Evolutionary conservation across 2,888 invertebrate genomes (phyloP), one percentile per base, ranked within the genome.

Genomic region (Bellardia bayeri): DNA sequence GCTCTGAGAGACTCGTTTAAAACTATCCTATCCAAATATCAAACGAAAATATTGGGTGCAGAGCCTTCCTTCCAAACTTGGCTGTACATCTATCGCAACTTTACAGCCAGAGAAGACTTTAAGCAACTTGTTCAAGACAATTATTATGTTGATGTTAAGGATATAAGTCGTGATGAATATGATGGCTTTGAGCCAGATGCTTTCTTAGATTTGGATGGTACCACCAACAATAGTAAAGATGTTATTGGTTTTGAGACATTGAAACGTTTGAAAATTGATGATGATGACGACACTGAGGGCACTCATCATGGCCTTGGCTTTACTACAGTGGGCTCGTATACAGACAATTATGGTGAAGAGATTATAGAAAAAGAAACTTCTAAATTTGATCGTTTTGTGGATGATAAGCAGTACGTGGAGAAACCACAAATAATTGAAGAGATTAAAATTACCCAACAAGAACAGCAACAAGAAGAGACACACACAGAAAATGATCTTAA

Each of bases 11-110:
- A 89, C 2, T 91, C 91, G 3, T 93, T 92, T 54, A 90, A 90
- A 63, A 82, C 89, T 2, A 90, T 93, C 30, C 74, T 93, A 64
- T 86, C 89, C 14, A 90, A 90, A 88, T 92, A 92, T 63, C 90
- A 92, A 86, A 90, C 90, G 49, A 90, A 88, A 0, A 90, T 90
- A 3, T 88, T 89, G 2, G 88, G 89, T 8, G 86, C 91, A 0
- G 82, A 91, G 83, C 96, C 96, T 1, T 95, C 96, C 89, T 93
- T 96, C 88, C 95, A 95, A 91, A 96, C 95, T 90, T 96, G 95
- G 94, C 95, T 96, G 90, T 96, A 96, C 89, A 95, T 96, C 7
- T 96, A 96, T 91, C 95, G 95, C 90, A 96, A 96, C 90, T 95
- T 95, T 90, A 95, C 95, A 0, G 95, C 95, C 3, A 94, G 95